These are phyloP conservation scores for Dastarcus helophoroides DNA, from an alignment of 2,888 invertebrate species.

Conservation along the genomic window DNA sequence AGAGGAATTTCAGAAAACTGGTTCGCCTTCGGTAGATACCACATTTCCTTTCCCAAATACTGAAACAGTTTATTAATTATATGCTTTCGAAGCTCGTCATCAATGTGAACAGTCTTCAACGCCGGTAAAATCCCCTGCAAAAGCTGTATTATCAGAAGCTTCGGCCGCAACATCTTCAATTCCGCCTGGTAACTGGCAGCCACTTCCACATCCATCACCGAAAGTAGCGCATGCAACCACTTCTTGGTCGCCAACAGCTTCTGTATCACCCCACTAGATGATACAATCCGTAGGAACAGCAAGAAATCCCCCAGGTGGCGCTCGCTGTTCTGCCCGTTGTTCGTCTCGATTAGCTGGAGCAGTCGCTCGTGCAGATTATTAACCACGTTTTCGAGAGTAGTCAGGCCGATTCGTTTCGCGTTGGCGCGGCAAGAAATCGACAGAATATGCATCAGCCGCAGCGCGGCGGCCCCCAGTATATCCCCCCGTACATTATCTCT, in stretches of 20 bases:
- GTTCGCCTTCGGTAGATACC: slow-evolving; percentile 19
- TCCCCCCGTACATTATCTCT: slow-evolving; percentile 14
- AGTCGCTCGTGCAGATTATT: slow-evolving; percentile 42
- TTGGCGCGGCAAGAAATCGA: slow-evolving; percentile 44
- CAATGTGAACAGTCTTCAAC: slow-evolving; percentile 30
- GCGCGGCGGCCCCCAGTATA: slow-evolving; percentile 38
- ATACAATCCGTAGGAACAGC: slow-evolving; percentile 43
- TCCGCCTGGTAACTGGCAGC: slow-evolving; percentile 21
- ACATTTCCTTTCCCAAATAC: slow-evolving; percentile 43
- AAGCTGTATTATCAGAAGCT: slow-evolving; percentile 43
- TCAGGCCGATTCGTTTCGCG: slow-evolving; percentile 38
- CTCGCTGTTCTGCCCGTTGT: slow-evolving; percentile 20
- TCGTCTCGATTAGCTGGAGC: slow-evolving; percentile 19
- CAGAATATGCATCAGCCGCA: slow-evolving; percentile 43
- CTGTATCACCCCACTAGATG: slow-evolving; percentile 37
- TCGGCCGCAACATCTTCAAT: slow-evolving; percentile 40
- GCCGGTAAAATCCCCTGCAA: slow-evolving; percentile 41
- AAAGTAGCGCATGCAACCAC: slow-evolving; percentile 42
- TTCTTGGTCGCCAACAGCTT: slow-evolving; percentile 37
- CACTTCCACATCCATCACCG: slow-evolving; percentile 30
- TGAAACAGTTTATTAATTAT: slow-evolving; percentile 42
- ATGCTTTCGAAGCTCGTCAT: slow-evolving; percentile 34
- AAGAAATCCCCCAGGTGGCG: slow-evolving; percentile 43
- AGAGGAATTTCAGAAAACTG: slow-evolving; percentile 5
- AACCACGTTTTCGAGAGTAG: slow-evolving; percentile 40